A percentile compares a stretch with the other conserved stretches of the same genome.
phyloP scores from a whole-genome alignment of 2,797 vertebrate genomes.

The Ptychobarbus kaznakovi region DNA sequence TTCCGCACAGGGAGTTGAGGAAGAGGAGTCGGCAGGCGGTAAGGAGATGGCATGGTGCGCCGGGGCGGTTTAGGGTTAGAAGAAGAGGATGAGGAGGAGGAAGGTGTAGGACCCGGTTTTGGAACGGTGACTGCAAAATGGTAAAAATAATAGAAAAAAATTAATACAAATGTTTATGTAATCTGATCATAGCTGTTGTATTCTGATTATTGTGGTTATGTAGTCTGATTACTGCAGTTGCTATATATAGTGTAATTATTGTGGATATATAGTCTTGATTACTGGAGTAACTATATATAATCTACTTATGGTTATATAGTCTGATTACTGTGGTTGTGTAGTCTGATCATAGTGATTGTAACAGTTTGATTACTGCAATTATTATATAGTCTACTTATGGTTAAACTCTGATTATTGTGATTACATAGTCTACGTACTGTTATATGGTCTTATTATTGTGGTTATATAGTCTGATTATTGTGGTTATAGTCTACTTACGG shows the following conservation, averaged over 20 bases:
- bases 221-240: background rate
- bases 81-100: conserved; percentile 75
- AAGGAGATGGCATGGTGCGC: conserved; percentile 85
- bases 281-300: background rate
- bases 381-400: background rate
- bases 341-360: background rate
- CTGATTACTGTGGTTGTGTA: background rate
- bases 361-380: background rate
- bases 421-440: background rate
- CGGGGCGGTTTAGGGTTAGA: conserved; percentile 84
- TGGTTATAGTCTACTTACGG: background rate
- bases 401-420: background rate
- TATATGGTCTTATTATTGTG: background rate
- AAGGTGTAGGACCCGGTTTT: conserved; percentile 81
- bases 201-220: background rate
- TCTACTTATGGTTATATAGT: no score
- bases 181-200: background rate
- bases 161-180: background rate
- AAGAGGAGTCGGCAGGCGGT: conserved; percentile 80
- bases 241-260: background rate
- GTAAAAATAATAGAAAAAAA: background rate
- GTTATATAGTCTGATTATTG: background rate
- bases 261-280: background rate
- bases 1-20: conserved; percentile 82
- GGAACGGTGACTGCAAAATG: conserved; percentile 79